Base-by-base conservation (phyloP, 1,140 invertebrate genomes). In the Calephelis nemesis region DNA sequence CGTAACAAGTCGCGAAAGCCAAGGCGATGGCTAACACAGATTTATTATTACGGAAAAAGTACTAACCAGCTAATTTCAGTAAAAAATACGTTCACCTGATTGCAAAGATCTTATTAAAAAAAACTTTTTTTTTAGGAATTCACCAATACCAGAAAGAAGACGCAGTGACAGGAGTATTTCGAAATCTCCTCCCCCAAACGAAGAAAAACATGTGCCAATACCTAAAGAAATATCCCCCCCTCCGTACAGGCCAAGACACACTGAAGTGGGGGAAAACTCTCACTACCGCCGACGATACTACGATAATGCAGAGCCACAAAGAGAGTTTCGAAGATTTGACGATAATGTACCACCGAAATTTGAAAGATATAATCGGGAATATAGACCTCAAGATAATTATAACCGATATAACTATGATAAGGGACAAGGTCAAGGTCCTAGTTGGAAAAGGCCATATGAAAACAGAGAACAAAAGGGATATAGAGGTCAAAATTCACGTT, bases 121-220 rank as follows among this genome's bases (percentile, higher is more conserved):
- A n/a, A 30, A 30, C 3, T 1, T 30, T 3, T 15, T 71, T 75
- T 74, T 7, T 71, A 87, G 85, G 71, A 76, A 77, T n/a, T 83
- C 85, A 1, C 77, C 76, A 48, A 45, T 64, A 13, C 68, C 68
- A 10, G 81, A 82, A 64, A 82, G 72, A 63, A 84, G 80, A 66
- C 67, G 73, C 49, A 72, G 74, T 47, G 73, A 79, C 10, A 72
- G 77, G 10, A 87, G 81, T 47, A 70, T 69, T 42, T 81, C 84
- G 2, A 85, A 84, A 48, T 85, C 81, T 62, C 74, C 69, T 9
- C 77, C 83, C 4, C 82, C 82, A 12, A 40, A 0, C 0, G 66
- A 72, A 63, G 73, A 75, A 7, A 82, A 82, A 62, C 77, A 73
- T 7, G 80, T 82, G 30, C 82, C 83, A 47, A 78, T 88, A 12